Percentiles rank a stretch among this genome's conserved stretches.
Conservation (phyloP, 2,888 invertebrate species). For the Leptopilina syphax region DNA sequence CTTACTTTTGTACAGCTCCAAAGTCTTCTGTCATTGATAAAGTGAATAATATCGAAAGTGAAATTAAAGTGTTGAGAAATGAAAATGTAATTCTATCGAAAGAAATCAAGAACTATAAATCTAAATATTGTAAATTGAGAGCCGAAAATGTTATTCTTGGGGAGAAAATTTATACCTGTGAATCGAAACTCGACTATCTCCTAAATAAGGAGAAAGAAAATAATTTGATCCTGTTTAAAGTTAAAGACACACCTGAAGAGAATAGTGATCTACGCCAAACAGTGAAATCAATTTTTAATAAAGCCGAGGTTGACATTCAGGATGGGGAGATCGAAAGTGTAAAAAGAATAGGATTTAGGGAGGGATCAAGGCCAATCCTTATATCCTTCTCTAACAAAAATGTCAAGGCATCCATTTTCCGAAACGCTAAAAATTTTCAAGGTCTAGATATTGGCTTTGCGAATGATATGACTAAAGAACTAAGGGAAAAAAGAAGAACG, state of each 20-base stretch:
- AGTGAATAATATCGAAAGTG: too few relatives aligned
- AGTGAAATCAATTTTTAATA: not conserved
- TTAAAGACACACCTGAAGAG: not conserved
- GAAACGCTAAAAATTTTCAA: not conserved
- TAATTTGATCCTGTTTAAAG: too few relatives aligned
- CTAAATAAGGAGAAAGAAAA: too few relatives aligned
- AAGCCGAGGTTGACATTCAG: not conserved
- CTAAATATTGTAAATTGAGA: too few relatives aligned
- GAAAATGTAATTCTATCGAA: too few relatives aligned
- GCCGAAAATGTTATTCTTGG: too few relatives aligned
- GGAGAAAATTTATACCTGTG: too few relatives aligned
- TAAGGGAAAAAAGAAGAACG: not conserved
- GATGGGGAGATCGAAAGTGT: constrained; percentile 10
- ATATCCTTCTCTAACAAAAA: not conserved
- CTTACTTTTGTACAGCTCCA: too few relatives aligned
- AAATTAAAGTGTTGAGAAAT: too few relatives aligned
- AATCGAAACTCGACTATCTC: too few relatives aligned
- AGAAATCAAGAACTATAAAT: too few relatives aligned
- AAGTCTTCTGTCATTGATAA: too few relatives aligned
- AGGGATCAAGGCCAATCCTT: constrained; percentile 4
- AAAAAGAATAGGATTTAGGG: constrained; percentile 4
- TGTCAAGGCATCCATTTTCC: not conserved
- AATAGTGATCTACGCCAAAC: not conserved
- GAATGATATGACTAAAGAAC: not conserved
- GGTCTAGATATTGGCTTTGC: not conserved